Base-by-base conservation (phyloP, 2,113 vertebrate genomes). In the Hydrochoerus hydrochaeris region DNA sequence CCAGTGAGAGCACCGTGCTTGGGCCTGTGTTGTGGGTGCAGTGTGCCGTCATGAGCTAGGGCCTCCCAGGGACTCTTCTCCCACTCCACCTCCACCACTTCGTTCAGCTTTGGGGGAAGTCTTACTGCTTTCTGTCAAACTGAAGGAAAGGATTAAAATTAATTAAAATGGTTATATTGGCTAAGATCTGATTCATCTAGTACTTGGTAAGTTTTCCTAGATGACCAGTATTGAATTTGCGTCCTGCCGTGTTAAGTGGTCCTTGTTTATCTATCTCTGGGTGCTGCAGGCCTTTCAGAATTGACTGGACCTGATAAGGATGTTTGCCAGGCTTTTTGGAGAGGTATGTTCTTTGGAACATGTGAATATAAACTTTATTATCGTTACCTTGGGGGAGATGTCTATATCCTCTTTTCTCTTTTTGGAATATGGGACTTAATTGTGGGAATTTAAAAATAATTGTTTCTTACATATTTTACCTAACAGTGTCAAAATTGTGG, bases 371-470 rank as follows among this genome's bases (percentile, higher is more conserved):
- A 91, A 94, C 88, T 69, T 58, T 95, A 57, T 60, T 32, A 26
- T 83, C 81, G 38, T 69, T 88, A 78, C 85, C 92, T 95, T 90
- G 63, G 57, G 82, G 49, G n/a, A 90, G 69, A 77, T 85, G n/a
- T 52, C 73, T 96, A 0, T 94, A 63, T 95, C 49, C 4, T 89
- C 38, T 84, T 94, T 92, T 95, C 9, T 88, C 35, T 81, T 16
- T 95, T 32, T 91, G 91, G 52, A 88, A 69, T 92, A 62, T 95
- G 82, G 62, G 5, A 7, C 38, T 96, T 89, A 89, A 49, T 85
- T 85, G 63, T 96, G 30, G 24, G 58, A 78, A 20, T 95, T 95
- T 28, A 46, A 52, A 96, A 95, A 80, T 86, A 65, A 82, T 81
- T 46, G 2, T 54, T 94, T 81, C n/a, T 84, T 44, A 41, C 28